Conservation (phyloP, 2,888 invertebrate genomes). For the Bugulina stolonifera region DNA sequence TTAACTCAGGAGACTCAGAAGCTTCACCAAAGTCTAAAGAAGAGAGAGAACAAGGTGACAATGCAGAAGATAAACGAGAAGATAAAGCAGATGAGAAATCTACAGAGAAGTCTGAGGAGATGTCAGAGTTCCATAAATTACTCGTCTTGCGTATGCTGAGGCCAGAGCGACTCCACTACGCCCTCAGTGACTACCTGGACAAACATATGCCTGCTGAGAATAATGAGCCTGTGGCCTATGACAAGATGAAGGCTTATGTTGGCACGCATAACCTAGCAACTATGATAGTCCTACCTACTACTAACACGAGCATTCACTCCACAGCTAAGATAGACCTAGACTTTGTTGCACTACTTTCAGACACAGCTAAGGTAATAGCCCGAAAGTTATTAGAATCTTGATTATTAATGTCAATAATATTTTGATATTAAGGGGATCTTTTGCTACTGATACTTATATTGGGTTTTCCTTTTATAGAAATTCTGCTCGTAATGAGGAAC, state of each 20-base stretch:
- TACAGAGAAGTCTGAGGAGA: neutral
- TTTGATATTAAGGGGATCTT: too few species aligned
- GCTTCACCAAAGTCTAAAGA: neutral
- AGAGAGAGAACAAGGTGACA: neutral
- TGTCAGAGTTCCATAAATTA: constrained; percentile 41
- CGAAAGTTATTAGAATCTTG: too few species aligned
- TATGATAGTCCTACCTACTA: constrained; percentile 39
- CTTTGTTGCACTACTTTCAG: constrained; percentile 36
- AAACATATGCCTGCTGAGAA: constrained; percentile 36
- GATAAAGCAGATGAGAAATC: constrained; percentile 3
- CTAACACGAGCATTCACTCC: constrained; percentile 30
- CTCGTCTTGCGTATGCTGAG: constrained; percentile 49
- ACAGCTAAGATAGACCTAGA: constrained; percentile 37
- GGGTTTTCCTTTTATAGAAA: too few species aligned
- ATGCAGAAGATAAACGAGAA: neutral
- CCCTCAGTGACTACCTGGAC: constrained; percentile 42
- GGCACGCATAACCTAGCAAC: constrained; percentile 37
- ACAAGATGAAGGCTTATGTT: constrained; percentile 33
- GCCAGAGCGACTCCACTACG: constrained; percentile 48
- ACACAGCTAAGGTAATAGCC: constrained; percentile 36
- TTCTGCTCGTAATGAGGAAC: too few species aligned
- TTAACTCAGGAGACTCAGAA: too few species aligned
- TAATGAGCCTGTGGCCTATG: constrained; percentile 36
- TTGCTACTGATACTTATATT: too few species aligned
- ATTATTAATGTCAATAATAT: too few species aligned